Percentiles rank a stretch among this genome's conserved stretches.
Conservation (phyloP, 2,113 vertebrate species). For the Ictidomys tridecemlineatus region DNA sequence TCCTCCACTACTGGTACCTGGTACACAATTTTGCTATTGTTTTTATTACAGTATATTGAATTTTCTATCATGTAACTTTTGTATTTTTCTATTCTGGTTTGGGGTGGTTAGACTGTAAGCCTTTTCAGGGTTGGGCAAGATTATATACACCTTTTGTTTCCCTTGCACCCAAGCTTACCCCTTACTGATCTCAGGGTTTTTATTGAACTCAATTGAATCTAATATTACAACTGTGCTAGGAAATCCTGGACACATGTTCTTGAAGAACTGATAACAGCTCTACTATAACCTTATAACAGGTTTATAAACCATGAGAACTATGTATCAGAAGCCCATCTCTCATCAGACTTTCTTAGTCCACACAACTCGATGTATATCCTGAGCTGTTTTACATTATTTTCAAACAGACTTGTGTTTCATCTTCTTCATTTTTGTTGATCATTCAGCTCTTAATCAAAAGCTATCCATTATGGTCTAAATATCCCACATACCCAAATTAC, state of each 20-base stretch:
- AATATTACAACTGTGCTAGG: too few species aligned
- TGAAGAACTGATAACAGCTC: not conserved
- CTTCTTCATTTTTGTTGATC: not conserved
- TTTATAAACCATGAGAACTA: not conserved
- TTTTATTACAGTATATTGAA: not conserved
- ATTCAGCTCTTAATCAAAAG: constrained; percentile 4
- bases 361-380: not conserved
- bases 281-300: not conserved
- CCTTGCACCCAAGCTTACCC: too few species aligned
- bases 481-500: not conserved
- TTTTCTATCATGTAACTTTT: not conserved
- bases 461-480: not conserved
- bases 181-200: too few species aligned
- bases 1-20: not conserved
- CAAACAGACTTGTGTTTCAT: not conserved
- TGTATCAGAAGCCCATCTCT: not conserved
- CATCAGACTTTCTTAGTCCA: not conserved
- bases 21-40: not conserved
- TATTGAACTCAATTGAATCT: too few species aligned
- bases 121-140: constrained; percentile 10
- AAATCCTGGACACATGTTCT: too few species aligned
- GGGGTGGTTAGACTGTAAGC: not conserved
- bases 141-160: not conserved
- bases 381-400: not conserved
- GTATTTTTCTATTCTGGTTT: not conserved